Evolutionary conservation across 2,113 vertebrate species (phyloP), one percentile per base, ranked within the genome.

Genomic region (Gambusia holbrooki): DNA sequence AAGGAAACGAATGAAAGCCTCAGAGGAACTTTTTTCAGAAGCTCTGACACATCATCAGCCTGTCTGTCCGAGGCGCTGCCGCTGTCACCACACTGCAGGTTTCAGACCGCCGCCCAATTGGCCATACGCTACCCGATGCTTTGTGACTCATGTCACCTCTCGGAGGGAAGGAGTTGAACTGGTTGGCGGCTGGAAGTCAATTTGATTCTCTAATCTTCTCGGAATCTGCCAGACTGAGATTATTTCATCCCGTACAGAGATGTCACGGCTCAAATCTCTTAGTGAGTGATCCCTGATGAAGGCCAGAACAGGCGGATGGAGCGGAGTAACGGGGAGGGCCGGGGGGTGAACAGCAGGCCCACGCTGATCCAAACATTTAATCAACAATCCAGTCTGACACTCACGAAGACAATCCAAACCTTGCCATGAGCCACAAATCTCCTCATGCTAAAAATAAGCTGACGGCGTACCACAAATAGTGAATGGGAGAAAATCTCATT

Each of bases 191-290:
- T 13, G 66, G 29, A 30, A 13, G 33, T 65, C 75, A 74, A 81
- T 80, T 67, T 86, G 73, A 88, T 87, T 83, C 81, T 27, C 48
- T 92, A 93, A 93, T 90, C 90, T 90, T 82, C 84, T 88, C 83
- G 74, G 89, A 89, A 90, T 92, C 86, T 82, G 86, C 66, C 84
- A 84, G 79, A 86, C 81, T 90, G 84, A 84, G 88, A 93, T 92
- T 90, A 90, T 92, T 91, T 90, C 73, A 85, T 90, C 79, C 82
- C 74, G 73, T 81, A 82, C 67, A 66, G 77, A 76, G 8, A 58
- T 78, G 73, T 71, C 77, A 77, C 32, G 51, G 85, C 83, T 88
- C 81, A 84, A 58, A 67, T 83, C 84, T 86, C 77, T 68, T 71
- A 62, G 62, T 71, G 73, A 42, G 54, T 66, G 77, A 90, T 78